Percentiles rank a stretch among this genome's conserved stretches.
Evolutionary conservation across 2,888 invertebrate species (phyloP).

Genomic region (Nephrotoma guestfalica): DNA sequence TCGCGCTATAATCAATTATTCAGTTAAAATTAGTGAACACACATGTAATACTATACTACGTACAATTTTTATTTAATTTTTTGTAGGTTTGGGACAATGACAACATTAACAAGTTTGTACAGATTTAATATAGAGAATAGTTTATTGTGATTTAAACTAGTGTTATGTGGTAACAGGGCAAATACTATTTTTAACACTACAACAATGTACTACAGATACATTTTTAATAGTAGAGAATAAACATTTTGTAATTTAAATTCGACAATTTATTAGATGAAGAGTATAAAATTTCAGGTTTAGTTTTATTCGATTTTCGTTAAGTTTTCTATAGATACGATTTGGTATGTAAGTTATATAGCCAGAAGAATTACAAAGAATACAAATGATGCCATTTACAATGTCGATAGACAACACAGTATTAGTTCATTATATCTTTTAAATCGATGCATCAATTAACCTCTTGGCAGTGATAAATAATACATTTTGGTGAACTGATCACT

Average conservation of each 20-base stretch:
- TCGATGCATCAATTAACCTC: background rate
- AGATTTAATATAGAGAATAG: background rate
- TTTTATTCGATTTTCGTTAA: no score
- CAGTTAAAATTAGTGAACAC: background rate
- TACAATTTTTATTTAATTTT: background rate
- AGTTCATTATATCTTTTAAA: background rate
- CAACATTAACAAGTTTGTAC: background rate
- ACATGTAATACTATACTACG: background rate
- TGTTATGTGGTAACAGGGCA: background rate
- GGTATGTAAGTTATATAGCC: no score
- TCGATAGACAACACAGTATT: background rate
- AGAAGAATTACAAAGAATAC: no score
- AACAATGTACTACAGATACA: background rate
- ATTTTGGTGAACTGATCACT: background rate
- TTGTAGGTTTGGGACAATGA: background rate
- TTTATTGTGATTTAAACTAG: background rate
- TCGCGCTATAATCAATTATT: background rate
- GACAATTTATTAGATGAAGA: background rate
- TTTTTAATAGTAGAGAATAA: background rate
- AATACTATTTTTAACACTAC: background rate
- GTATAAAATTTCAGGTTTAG: background rate
- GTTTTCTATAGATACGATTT: no score
- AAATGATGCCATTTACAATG: no score
- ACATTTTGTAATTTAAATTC: background rate
- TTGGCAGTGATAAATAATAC: background rate